Conservation (phyloP, 1,140 invertebrate species). For the Yoshiicerus persimilis region DNA sequence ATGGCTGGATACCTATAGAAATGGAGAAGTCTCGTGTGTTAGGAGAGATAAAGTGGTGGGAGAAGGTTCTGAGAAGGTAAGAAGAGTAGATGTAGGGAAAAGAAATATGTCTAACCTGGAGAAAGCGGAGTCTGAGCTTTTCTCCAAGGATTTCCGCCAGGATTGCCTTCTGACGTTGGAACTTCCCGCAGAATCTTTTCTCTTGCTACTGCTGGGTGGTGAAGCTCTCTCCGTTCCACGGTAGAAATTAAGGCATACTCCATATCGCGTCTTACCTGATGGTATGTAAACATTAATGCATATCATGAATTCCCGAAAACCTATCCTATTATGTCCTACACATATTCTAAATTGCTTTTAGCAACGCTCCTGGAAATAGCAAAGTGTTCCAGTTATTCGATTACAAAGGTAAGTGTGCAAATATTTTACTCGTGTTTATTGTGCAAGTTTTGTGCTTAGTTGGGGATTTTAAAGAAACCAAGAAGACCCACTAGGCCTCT, state of each 20-base stretch:
- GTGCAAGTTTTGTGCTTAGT: not conserved
- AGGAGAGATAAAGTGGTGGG: too few species aligned
- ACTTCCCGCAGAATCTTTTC: constrained; percentile 51
- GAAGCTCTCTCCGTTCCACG: constrained; percentile 74
- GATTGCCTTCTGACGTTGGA: constrained; percentile 75
- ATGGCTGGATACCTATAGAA: not conserved
- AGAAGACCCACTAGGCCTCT: too few species aligned
- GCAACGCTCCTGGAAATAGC: not conserved
- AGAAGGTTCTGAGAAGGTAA: not conserved
- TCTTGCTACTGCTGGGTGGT: constrained; percentile 51
- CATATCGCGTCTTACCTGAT: constrained; percentile 80
- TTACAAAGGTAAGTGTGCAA: not conserved
- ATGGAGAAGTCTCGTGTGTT: not conserved
- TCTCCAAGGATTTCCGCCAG: constrained; percentile 86
- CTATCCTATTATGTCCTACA: not conserved
- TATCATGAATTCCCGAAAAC: not conserved
- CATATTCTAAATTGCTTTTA: not conserved
- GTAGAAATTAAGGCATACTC: constrained; percentile 98
- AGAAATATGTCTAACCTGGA: constrained; percentile 67
- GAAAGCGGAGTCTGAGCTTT: constrained; percentile 86
- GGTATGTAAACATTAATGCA: constrained; percentile 24
- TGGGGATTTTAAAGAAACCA: not conserved
- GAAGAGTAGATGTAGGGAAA: not conserved
- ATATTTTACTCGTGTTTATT: too few species aligned
- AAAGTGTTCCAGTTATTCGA: not conserved